Percentiles rank a stretch among this genome's conserved stretches.
Conservation (phyloP, 92 coral and sea anemone genomes). For the Meandrina meandrites region DNA sequence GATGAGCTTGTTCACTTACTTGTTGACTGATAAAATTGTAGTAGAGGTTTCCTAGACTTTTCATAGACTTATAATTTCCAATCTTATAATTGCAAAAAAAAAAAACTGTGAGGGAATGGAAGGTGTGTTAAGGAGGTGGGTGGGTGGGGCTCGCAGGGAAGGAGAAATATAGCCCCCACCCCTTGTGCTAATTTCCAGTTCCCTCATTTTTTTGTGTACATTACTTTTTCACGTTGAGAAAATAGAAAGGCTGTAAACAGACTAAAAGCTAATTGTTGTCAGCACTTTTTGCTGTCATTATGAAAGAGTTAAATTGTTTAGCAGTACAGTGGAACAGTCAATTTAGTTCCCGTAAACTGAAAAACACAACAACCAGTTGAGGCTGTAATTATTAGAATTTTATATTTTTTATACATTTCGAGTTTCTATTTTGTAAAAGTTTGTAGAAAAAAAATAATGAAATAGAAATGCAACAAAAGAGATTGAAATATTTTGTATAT, state of each 20-base stretch:
- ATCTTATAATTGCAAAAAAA: too few relatives aligned
- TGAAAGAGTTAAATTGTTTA: not conserved
- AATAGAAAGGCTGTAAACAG: too few relatives aligned
- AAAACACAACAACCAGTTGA: not conserved
- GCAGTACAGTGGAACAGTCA: not conserved
- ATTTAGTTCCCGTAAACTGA: not conserved
- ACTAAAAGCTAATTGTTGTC: not conserved
- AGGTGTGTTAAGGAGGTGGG: not conserved
- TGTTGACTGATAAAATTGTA: not conserved
- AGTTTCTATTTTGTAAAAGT: not conserved
- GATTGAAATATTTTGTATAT: not conserved
- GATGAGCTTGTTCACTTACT: not conserved
- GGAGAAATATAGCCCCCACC: not conserved
- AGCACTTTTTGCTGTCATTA: not conserved
- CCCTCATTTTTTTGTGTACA: not conserved
- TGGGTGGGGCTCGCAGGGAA: not conserved
- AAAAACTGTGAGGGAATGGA: not conserved
- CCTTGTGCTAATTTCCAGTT: not conserved
- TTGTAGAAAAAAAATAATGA: not conserved
- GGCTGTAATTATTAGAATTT: not conserved
- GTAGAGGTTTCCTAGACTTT: not conserved
- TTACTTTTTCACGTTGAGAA: not conserved
- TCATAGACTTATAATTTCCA: not conserved
- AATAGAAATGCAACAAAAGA: not conserved
- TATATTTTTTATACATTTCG: not conserved